phyloP scores from a whole-genome alignment of 2,888 invertebrate species.

The Aromia moschata region DNA sequence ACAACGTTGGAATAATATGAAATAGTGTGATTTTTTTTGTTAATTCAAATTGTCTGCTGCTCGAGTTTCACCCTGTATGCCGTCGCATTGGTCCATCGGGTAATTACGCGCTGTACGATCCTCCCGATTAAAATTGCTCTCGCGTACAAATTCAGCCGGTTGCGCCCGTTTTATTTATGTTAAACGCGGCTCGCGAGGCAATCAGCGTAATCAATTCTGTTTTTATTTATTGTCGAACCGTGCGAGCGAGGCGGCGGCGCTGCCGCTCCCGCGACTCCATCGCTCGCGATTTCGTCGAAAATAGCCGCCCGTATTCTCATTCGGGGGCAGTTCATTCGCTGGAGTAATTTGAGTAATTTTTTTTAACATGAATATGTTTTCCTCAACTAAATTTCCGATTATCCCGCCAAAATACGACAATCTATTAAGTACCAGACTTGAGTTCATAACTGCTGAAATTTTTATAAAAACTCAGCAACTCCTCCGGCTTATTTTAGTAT shows the following conservation, averaged over 20 bases:
- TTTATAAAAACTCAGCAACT: no score
- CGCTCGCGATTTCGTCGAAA: slow-evolving; percentile 34
- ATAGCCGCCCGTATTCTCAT: slow-evolving; percentile 36
- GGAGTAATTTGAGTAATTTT: no score
- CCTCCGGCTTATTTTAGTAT: no score
- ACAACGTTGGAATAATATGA: not conserved
- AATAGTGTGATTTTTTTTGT: not conserved
- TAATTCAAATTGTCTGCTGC: no score
- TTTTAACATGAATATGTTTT: no score
- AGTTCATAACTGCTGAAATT: no score
- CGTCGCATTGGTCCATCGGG: slow-evolving; percentile 40
- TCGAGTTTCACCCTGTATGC: slow-evolving; percentile 14
- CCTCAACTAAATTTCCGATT: no score
- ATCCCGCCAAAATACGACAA: no score
- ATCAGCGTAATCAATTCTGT: slow-evolving; percentile 64
- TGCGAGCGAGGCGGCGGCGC: no score
- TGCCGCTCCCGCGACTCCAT: slow-evolving; percentile 25
- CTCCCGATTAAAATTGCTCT: slow-evolving; percentile 61
- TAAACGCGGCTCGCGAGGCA: slow-evolving; percentile 60
- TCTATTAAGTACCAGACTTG: no score
- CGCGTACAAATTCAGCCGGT: slow-evolving; percentile 56
- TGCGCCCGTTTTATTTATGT: slow-evolving; percentile 60
- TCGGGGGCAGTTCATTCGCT: slow-evolving; percentile 7
- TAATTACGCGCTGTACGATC: slow-evolving; percentile 50
- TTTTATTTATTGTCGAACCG: slow-evolving; percentile 60